phyloP scores from a whole-genome alignment of 2,888 invertebrate species.

The Tipula unca region DNA sequence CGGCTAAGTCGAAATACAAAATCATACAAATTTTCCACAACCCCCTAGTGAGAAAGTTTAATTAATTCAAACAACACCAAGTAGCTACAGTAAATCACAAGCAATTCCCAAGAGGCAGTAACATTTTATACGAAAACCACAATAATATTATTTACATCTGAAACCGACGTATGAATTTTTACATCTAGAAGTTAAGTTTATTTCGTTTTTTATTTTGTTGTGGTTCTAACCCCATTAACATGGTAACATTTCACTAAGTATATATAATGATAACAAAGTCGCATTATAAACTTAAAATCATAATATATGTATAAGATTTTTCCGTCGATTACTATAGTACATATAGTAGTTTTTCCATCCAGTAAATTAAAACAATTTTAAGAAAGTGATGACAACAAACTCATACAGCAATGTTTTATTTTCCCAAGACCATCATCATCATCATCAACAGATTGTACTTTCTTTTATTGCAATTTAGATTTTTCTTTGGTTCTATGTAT shows the following conservation, averaged over 20 bases:
- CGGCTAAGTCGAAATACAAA: no score
- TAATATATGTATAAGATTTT: not conserved
- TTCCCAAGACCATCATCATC: not conserved
- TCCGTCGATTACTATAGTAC: not conserved
- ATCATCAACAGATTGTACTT: not conserved
- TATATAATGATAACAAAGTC: not conserved
- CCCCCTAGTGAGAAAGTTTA: not conserved
- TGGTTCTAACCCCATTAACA: not conserved
- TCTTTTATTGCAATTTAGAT: not conserved
- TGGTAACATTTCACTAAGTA: not conserved
- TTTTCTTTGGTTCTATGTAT: not conserved
- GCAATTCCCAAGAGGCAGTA: not conserved
- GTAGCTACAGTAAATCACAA: not conserved
- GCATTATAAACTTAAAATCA: not conserved
- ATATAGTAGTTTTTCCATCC: not conserved
- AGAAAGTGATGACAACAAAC: not conserved
- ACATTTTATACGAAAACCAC: not conserved
- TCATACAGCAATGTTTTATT: no score
- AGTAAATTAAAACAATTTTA: not conserved
- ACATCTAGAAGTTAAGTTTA: not conserved
- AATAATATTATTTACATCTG: not conserved
- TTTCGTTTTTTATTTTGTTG: not conserved
- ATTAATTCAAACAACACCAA: not conserved
- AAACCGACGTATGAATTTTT: not conserved
- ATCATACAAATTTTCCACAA: not conserved